Evolutionary conservation across 2,888 invertebrate genomes (phyloP).

Genomic region (Drosophila mulleri): DNA sequence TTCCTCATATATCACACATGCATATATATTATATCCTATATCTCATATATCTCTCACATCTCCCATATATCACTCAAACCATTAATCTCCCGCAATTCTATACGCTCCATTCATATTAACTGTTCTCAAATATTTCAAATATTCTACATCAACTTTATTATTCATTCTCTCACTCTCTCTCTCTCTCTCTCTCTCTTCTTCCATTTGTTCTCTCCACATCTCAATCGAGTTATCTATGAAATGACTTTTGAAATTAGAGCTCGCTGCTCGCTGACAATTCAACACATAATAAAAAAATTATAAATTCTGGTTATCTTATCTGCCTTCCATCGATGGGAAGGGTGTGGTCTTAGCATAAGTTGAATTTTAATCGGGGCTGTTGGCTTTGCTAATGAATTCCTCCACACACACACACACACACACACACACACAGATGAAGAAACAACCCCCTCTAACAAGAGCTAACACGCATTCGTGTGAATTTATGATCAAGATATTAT

Average conservation of each 20-base stretch:
- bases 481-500: constrained; percentile 16
- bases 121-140: background rate
- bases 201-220: background rate
- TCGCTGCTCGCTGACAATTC: background rate
- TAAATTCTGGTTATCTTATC: constrained; percentile 1
- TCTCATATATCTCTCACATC: background rate
- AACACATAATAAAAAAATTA: constrained; percentile 5
- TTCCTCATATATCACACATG: background rate
- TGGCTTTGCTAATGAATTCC: constrained; percentile 21
- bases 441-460: background rate
- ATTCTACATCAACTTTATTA: background rate
- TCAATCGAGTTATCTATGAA: background rate
- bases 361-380: constrained; percentile 19
- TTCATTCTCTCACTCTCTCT: no score
- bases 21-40: no score
- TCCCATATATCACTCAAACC: background rate
- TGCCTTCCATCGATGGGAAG: background rate
- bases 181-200: no score
- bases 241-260: constrained; percentile 5
- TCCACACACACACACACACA: constrained; percentile 15
- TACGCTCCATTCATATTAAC: background rate
- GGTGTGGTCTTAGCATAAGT: constrained; percentile 6
- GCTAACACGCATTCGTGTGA: constrained; percentile 28
- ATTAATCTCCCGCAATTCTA: background rate
- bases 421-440: background rate